Base-by-base conservation (phyloP, 2,888 invertebrate genomes). In the Theretra japonica region DNA sequence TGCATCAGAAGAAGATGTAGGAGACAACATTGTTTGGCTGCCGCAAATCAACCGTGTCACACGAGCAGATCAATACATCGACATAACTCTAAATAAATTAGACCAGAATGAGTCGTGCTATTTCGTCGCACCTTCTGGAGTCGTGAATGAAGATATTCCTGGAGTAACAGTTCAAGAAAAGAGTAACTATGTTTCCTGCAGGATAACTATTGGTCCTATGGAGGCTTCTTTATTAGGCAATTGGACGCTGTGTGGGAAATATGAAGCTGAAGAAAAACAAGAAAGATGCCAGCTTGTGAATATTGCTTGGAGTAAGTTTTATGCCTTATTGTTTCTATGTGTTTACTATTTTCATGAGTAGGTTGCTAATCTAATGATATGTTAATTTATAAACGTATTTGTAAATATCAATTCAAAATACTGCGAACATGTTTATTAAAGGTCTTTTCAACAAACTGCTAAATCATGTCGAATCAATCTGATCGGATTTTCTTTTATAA, bases 151-250 rank as follows among this genome's bases (percentile, higher is more conserved):
- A 17, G 21, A 65, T 23, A 48, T 65, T 48, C 17, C 21, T 48
- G 65, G 65, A 4, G 48, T 65, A 15, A 65, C 17, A 21, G 23
- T 23, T 11, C 65, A 65, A 4, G 17, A 5, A 0, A 76, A 69
- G 17, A 81, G 78, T 56, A 60, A 76, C 8, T 82, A 70, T 30
- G 82, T 82, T 0, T 79, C 82, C 0, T 82, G 82, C 70, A 75
- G 82, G 71, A 75, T 82, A n/a, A 77, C 76, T 0, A 69, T 82
- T 65, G 78, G 79, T 4, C 80, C 82, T 1, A 76, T 79, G 73
- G 59, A 65, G 56, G 70, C 48, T 30, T 71, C 28, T n/a, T 41
- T 82, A 30, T 53, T 81, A 17, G 82, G 82, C 23, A 23, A 15
- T 23, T 65, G 65, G 65, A 65, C 41, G 23, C 48, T 65, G 17